These are phyloP conservation scores for Cheirogaleus medius DNA, from an alignment of 2,113 vertebrate species.

Conservation along the genomic window DNA sequence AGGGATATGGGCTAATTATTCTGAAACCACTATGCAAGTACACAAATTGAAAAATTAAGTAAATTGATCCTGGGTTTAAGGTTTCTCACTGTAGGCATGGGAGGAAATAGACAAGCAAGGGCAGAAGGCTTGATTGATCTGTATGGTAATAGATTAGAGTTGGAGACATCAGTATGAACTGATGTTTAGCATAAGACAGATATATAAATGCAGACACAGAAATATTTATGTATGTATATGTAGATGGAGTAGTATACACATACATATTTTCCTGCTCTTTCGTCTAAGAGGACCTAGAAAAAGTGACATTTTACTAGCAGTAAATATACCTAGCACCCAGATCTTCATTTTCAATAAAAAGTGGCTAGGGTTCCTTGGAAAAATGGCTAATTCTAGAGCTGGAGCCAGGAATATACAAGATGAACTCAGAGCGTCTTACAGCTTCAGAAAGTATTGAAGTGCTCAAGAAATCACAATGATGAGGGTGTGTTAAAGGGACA, in stretches of 20 bases:
- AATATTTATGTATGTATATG: background rate
- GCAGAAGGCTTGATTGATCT: background rate
- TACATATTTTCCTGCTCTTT: background rate
- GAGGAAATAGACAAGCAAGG: background rate
- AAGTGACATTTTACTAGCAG: background rate
- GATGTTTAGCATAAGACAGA: background rate
- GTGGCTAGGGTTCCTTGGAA: background rate
- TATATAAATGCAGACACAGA: background rate
- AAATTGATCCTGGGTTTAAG: background rate
- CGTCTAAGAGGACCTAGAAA: background rate
- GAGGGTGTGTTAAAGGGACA: background rate
- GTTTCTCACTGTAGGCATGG: background rate
- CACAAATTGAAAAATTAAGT: background rate
- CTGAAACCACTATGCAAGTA: background rate
- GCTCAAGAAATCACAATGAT: background rate
- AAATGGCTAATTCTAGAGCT: background rate
- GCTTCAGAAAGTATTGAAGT: background rate
- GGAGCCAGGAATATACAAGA: background rate
- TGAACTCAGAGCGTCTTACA: background rate
- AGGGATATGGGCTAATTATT: background rate
- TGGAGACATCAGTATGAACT: background rate
- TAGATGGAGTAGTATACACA: background rate
- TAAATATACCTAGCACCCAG: background rate
- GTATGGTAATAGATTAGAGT: background rate
- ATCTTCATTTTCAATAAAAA: background rate